A percentile compares a stretch with the other conserved stretches of the same genome.
Evolutionary conservation across 1,140 invertebrate species (phyloP).

Genomic region (Cydia splendana): DNA sequence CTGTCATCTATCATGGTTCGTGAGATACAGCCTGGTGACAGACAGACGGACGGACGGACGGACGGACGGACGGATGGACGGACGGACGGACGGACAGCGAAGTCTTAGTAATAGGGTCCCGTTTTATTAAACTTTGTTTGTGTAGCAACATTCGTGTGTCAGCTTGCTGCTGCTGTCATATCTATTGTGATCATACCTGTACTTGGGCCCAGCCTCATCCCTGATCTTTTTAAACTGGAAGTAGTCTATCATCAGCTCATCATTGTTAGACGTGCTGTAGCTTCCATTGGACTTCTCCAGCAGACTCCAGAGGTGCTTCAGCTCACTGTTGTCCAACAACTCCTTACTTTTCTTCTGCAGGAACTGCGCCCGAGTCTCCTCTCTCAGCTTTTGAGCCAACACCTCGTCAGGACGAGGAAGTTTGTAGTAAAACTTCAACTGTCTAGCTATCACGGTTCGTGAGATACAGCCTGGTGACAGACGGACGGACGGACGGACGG

Average conservation of each 20-base stretch:
- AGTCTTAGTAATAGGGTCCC: too few species aligned
- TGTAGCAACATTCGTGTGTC: too few species aligned
- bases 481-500: too few species aligned
- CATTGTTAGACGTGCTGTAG: slow-evolving; percentile 80
- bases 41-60: too few species aligned
- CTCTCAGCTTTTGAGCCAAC: slow-evolving; percentile 89
- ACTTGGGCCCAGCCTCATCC: slow-evolving; percentile 85
- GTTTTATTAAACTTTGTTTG: too few species aligned
- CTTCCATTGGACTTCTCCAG: slow-evolving; percentile 90
- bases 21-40: too few species aligned
- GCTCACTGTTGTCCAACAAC: slow-evolving; percentile 91
- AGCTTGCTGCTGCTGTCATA: background rate
- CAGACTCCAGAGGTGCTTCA: slow-evolving; percentile 91
- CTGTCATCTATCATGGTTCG: too few species aligned
- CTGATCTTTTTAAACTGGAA: slow-evolving; percentile 90
- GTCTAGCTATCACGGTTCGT: too few species aligned
- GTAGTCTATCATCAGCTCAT: slow-evolving; percentile 93
- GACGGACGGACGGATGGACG: too few species aligned
- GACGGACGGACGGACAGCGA: too few species aligned
- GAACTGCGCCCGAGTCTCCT: slow-evolving; percentile 92
- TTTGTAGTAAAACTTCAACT: slow-evolving; percentile 91
- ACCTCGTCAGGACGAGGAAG: slow-evolving; percentile 88
- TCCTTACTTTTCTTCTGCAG: slow-evolving; percentile 91
- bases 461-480: too few species aligned
- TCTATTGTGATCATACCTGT: slow-evolving; percentile 74